Base-by-base conservation (phyloP, 2,797 vertebrate species). In the Vespertilio murinus region DNA sequence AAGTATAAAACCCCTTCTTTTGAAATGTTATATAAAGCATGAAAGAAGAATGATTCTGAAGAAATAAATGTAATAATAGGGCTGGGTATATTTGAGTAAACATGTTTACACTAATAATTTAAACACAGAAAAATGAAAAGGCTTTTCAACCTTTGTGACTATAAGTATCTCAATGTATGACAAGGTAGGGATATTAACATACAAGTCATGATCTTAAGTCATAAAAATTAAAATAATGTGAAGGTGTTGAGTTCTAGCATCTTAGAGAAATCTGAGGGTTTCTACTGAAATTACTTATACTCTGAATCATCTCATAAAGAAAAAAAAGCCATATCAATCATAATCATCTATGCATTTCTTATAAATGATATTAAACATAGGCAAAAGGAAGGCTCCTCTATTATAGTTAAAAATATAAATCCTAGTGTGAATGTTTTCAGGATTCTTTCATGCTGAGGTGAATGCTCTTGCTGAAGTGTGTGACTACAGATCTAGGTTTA, bases 301-400 rank as follows among this genome's bases (percentile, higher is more conserved):
- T 81, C 23, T 96, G 87, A 92, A 14, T 93, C 13, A 0, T 79
- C 73, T 87, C n/a, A 70, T 47, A 92, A 94, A 71, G 73, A 45
- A 93, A 81, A 91, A 75, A 47, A 94, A 54, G 91, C 4, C 0
- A 2, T 80, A 96, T 96, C 23, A 74, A 52, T 96, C 71, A 85
- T 82, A 95, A 86, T 89, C 96, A 94, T 94, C 97, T 95, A 95
- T 49, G 10, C 83, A 33, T 94, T 33, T 81, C 0, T 73, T 93
- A 97, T 87, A 93, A 95, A 83, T 94, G 35, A 54, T 25, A 91
- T 88, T 95, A 83, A 79, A 52, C 30, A 70, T 52, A 91, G 9
- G 54, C 40, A 94, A 89, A 56, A 16, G 10, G 47, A 86, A 94
- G 20, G 0, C 1, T 54, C 87, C 23, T 85, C 22, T 54, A 10